Base-by-base conservation (phyloP, 2,797 vertebrate genomes). In the Acanthurus leucopareius region DNA sequence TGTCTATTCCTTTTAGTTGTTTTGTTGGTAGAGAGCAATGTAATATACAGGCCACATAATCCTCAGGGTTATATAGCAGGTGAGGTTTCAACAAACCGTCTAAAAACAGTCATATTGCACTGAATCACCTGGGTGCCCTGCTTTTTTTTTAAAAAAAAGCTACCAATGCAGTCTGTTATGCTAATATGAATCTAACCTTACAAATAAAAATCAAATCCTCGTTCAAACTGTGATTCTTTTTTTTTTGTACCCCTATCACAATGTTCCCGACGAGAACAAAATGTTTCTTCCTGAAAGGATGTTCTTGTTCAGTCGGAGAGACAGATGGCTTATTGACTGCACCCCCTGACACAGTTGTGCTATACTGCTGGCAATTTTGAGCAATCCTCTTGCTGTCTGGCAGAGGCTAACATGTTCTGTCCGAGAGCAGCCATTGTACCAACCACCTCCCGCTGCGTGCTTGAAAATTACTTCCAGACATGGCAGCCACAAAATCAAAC, bases 391-490 rank as follows among this genome's bases (percentile, higher is more conserved):
- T 54, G 49, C 77, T 77, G 79, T 79, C 79, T 84, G 75, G 73
- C 75, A 77, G 77, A 77, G 75, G 75, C 57, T 74, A 85, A 81
- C 75, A 45, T 73, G 81, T 78, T 79, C 86, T 73, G 79, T 86
- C 82, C 53, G 4, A 75, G 77, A 88, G 73, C 44, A 49, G 69
- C 82, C 76, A 73, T 77, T 85, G 86, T 84, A 82, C 76, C 76
- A 80, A 70, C 79, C 71, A 56, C 74, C 79, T 68, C 90, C 87
- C 52, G 82, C 87, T 80, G 86, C 3, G 87, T 10, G 7, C 62
- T 69, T 70, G 80, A 80, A 90, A 88, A 92, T 92, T 53, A 86
- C 88, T 83, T 86, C 69, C 62, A 78, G 69, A 70, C 67, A 70
- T 45, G 9, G 69, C 69, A 59, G 86, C 56, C 53, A 69, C 76